Evolutionary conservation across 2,888 invertebrate species (phyloP).

Genomic region (Tetragonula carbonaria): DNA sequence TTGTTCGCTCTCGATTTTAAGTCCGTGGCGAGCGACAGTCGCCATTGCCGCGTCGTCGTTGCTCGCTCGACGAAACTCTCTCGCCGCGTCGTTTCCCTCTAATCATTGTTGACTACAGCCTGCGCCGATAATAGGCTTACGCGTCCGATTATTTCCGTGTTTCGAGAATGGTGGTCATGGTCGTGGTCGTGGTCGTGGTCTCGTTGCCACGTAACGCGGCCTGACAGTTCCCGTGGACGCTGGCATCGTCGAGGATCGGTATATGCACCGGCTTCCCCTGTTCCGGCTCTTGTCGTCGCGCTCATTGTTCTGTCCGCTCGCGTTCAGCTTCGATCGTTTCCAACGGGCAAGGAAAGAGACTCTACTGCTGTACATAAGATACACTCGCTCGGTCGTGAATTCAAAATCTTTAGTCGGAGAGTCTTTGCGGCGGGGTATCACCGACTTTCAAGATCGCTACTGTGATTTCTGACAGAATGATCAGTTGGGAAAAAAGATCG

Average conservation of each 20-base stretch:
- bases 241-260: constrained; percentile 38
- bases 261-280: constrained; percentile 25
- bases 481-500: too few relatives aligned
- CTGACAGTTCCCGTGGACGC: constrained; percentile 53
- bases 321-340: constrained; percentile 14
- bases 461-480: too few relatives aligned
- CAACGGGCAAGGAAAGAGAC: constrained; percentile 19
- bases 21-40: constrained; percentile 28
- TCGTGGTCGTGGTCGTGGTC: background rate
- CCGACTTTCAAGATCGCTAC: too few relatives aligned
- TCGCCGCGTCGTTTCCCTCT: constrained; percentile 51
- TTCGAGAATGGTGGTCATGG: constrained; percentile 34
- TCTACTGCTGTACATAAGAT: background rate
- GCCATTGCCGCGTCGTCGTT: background rate
- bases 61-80: constrained; percentile 37
- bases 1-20: constrained; percentile 68
- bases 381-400: background rate
- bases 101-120: constrained; percentile 67
- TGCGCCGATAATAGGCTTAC: constrained; percentile 65
- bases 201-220: constrained; percentile 14
- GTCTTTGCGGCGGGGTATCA: too few relatives aligned
- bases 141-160: constrained; percentile 58
- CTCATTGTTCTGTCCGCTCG: constrained; percentile 51
- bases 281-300: constrained; percentile 24
- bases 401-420: too few relatives aligned